phyloP scores from a whole-genome alignment of 2,888 invertebrate genomes.

The Rapana venosa region DNA sequence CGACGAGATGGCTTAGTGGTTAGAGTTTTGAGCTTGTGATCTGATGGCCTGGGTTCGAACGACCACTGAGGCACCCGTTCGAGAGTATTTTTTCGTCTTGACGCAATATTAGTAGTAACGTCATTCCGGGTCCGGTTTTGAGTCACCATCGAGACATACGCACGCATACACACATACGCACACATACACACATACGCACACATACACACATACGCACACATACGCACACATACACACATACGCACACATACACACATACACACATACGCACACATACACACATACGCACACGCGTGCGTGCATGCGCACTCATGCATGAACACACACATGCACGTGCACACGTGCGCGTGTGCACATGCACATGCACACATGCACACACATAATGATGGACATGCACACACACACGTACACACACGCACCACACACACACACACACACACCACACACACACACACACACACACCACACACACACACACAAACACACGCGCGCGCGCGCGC shows the following conservation, averaged over 20 bases:
- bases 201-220: not conserved
- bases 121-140: too few relatives aligned
- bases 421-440: too few relatives aligned
- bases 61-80: too few relatives aligned
- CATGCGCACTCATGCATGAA: not conserved
- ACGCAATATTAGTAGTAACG: too few relatives aligned
- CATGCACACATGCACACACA: not conserved
- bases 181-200: not conserved
- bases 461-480: not conserved
- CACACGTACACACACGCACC: not conserved
- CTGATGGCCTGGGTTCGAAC: too few relatives aligned
- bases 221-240: not conserved
- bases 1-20: too few relatives aligned
- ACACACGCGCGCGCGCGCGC: not conserved
- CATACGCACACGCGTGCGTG: not conserved
- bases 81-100: too few relatives aligned
- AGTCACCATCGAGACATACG: not conserved
- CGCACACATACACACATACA: not conserved
- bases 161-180: not conserved
- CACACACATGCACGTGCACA: not conserved
- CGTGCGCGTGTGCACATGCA: not conserved
- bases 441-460: not conserved
- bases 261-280: not conserved
- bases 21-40: too few relatives aligned
- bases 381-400: not conserved